Evolutionary conservation across 1,140 invertebrate genomes (phyloP), one percentile per base, ranked within the genome.

Genomic region (Charaxes varanes): DNA sequence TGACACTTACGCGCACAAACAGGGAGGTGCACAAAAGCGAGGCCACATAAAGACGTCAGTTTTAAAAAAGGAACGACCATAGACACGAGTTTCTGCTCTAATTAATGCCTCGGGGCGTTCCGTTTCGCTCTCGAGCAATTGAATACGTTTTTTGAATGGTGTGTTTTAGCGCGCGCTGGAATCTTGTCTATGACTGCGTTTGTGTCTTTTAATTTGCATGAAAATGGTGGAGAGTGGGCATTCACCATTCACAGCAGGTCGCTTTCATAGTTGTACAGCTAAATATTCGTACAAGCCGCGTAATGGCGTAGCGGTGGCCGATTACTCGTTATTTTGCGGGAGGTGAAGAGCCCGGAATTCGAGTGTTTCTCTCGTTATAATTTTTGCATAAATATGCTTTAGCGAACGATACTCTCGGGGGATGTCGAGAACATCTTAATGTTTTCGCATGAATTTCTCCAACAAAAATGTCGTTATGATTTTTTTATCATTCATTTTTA

Each of bases 161-260:
- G 67, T 60, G 64, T 68, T 77, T 72, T 68, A 71, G 59, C 67
- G 65, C 60, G 65, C 58, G 63, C 53, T 58, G 51, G 59, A 68
- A 68, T 64, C 67, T 74, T 77, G 64, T 72, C 58, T 78, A 65
- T 71, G 69, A 58, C 52, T 61, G 45, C 62, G 62, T 76, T 76
- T 73, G 69, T 72, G 67, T 78, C 74, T 82, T 82, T 82, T 82
- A 82, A 82, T 82, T 82, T 82, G 69, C 71, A 78, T 76, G 60
- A 82, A 82, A 79, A 77, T 78, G 70, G 63, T 73, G 65, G 62
- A 57, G 64, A 68, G 71, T 63, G 53, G 62, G 71, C 69, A 69
- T 73, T 63, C 71, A 53, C 43, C 44, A 62, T 69, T 62, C 55
- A 63, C 47, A 16, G 48, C 49, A 44, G 59, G 55, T 45, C 56